Conservation (phyloP, 2,888 invertebrate genomes). For the Polyploca ridens region DNA sequence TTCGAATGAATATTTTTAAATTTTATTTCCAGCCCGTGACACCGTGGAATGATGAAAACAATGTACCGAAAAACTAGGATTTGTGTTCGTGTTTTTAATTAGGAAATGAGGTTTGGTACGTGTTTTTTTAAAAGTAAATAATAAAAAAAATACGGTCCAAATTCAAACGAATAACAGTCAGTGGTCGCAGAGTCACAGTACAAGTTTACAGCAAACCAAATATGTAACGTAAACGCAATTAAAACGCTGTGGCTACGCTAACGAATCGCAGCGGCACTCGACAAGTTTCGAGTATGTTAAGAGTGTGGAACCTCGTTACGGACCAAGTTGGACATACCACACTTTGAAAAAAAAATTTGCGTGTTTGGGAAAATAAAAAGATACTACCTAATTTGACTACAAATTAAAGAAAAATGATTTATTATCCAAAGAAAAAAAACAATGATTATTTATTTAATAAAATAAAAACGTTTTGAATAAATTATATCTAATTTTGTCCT, state of each 20-base stretch:
- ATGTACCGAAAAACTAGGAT: neutral
- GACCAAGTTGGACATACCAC: neutral
- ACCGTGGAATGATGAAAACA: slow-evolving; percentile 24
- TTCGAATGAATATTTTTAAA: slow-evolving; percentile 57
- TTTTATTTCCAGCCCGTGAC: slow-evolving; percentile 48
- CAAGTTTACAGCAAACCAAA: slow-evolving; percentile 20
- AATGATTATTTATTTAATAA: too few species aligned
- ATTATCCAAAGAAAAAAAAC: too few species aligned
- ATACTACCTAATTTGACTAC: too few species aligned
- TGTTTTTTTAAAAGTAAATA: too few species aligned
- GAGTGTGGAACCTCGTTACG: slow-evolving; percentile 25
- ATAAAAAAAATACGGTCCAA: too few species aligned
- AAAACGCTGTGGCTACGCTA: slow-evolving; percentile 42
- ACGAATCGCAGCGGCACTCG: slow-evolving; percentile 40
- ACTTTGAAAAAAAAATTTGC: neutral
- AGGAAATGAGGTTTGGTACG: neutral
- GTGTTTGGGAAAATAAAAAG: neutral
- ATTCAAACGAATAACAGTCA: slow-evolving; percentile 17
- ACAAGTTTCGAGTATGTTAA: slow-evolving; percentile 22
- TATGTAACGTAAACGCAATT: slow-evolving; percentile 36
- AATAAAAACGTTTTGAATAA: neutral
- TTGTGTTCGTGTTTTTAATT: neutral
- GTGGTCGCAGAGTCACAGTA: slow-evolving; percentile 11
- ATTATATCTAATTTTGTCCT: slow-evolving; percentile 8
- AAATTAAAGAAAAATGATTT: too few species aligned